phyloP scores from a whole-genome alignment of 2,888 invertebrate genomes.

The Orgyia antiqua region DNA sequence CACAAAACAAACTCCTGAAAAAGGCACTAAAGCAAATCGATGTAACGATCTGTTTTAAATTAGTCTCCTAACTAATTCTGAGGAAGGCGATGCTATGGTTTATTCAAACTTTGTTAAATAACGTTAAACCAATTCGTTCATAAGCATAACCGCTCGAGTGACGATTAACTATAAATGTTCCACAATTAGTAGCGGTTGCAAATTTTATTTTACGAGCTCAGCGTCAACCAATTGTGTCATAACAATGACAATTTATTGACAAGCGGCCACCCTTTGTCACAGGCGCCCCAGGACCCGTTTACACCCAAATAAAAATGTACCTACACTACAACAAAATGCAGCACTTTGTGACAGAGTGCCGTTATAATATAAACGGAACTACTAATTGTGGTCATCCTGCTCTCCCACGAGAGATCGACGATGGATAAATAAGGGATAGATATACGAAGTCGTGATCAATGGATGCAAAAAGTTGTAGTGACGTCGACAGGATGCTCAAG shows the following conservation, averaged over 20 bases:
- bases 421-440: conserved; percentile 43
- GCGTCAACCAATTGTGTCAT: conserved; percentile 45
- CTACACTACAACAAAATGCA: conserved; percentile 47
- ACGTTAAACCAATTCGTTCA: conserved; percentile 17
- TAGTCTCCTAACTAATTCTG: background rate
- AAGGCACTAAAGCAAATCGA: background rate
- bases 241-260: conserved; percentile 60
- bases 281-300: conserved; percentile 38
- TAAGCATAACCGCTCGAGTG: conserved; percentile 11
- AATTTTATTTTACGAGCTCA: conserved; percentile 28
- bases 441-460: conserved; percentile 51
- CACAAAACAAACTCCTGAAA: background rate
- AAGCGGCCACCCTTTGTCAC: conserved; percentile 40
- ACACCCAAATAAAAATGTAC: conserved; percentile 50
- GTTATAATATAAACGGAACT: conserved; percentile 52
- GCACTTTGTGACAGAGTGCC: conserved; percentile 65
- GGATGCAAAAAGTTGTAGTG: conserved; percentile 62
- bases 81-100: background rate
- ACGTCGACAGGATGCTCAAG: conserved; percentile 72
- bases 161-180: conserved; percentile 21
- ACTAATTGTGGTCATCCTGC: conserved; percentile 44
- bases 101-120: background rate
- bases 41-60: background rate
- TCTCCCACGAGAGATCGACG: conserved; percentile 22
- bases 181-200: conserved; percentile 32